Evolutionary conservation across 2,797 vertebrate species (phyloP).

Genomic region (Bucorvus abyssinicus): DNA sequence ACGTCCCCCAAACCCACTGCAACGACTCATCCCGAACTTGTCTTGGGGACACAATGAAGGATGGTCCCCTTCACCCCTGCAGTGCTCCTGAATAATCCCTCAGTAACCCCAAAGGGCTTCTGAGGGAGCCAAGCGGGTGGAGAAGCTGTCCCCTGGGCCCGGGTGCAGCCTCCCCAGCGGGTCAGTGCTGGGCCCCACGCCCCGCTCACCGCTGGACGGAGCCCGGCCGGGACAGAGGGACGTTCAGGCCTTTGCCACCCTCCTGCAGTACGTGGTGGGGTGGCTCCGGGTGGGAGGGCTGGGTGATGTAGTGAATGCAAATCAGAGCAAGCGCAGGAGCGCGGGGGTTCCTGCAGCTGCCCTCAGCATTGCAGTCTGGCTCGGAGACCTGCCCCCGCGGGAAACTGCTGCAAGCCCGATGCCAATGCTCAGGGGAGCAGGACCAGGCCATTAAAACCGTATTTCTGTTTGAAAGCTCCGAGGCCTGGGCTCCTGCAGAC

Average conservation of each 20-base stretch:
- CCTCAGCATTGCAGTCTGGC: neutral
- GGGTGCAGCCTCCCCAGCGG: rapidly evolving
- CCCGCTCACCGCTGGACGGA: rapidly evolving
- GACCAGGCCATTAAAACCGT: neutral
- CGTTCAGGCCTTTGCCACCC: neutral
- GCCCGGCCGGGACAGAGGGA: neutral
- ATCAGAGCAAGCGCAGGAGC: neutral
- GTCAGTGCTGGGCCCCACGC: rapidly evolving
- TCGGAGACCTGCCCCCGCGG: neutral
- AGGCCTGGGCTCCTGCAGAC: neutral
- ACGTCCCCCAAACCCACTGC: neutral
- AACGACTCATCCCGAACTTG: neutral
- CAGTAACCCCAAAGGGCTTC: neutral
- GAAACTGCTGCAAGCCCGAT: neutral
- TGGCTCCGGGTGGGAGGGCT: neutral
- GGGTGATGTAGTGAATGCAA: neutral
- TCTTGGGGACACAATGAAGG: neutral
- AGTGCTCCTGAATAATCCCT: neutral
- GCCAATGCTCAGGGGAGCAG: neutral
- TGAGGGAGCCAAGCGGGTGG: neutral
- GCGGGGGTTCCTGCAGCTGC: neutral
- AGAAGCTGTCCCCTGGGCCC: neutral
- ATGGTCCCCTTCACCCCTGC: neutral
- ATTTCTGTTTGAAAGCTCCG: neutral
- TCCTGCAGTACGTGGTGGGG: rapidly evolving